phyloP scores from a whole-genome alignment of 92 coral and sea anemone species.

The Porites evermanni region DNA sequence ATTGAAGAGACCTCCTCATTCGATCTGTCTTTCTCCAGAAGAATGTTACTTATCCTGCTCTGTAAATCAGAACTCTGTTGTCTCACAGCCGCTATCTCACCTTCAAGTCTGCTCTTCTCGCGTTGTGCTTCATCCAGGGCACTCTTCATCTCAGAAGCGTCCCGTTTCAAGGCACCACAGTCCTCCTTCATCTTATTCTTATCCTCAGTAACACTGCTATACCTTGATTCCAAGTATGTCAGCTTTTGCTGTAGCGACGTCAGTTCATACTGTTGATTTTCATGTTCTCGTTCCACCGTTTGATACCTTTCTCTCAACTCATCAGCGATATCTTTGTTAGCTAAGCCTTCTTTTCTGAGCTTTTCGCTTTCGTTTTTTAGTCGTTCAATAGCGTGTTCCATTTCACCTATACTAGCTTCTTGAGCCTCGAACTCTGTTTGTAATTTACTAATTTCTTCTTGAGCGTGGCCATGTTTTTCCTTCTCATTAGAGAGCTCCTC shows the following conservation, averaged over 20 bases:
- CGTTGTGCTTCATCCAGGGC: conserved; percentile 62
- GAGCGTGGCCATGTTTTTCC: conserved; percentile 54
- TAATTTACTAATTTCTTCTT: conserved; percentile 58
- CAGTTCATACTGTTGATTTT: conserved; percentile 67
- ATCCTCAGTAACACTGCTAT: conserved; percentile 59
- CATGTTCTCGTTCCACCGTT: conserved; percentile 61
- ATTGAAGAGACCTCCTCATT: conserved; percentile 50
- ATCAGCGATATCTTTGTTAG: conserved; percentile 39
- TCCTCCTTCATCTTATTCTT: conserved; percentile 70
- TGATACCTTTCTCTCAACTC: conserved; percentile 60
- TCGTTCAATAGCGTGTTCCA: conserved; percentile 46
- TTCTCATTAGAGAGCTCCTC: conserved; percentile 60
- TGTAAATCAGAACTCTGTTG: conserved; percentile 67
- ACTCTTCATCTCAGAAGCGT: conserved; percentile 70
- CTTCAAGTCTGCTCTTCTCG: conserved; percentile 69
- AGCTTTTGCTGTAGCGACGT: conserved; percentile 62
- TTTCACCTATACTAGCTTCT: conserved; percentile 47
- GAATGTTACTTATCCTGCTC: conserved; percentile 44
- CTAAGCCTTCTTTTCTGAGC: conserved; percentile 61
- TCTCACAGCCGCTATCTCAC: conserved; percentile 63
- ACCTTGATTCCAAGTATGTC: conserved; percentile 49
- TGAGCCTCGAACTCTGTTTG: conserved; percentile 68
- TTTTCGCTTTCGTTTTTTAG: conserved; percentile 67
- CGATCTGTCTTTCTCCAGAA: conserved; percentile 68
- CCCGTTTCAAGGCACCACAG: conserved; percentile 53